These are phyloP conservation scores for Nemurella pictetii DNA, from an alignment of 2,888 invertebrate genomes.

Conservation along the genomic window DNA sequence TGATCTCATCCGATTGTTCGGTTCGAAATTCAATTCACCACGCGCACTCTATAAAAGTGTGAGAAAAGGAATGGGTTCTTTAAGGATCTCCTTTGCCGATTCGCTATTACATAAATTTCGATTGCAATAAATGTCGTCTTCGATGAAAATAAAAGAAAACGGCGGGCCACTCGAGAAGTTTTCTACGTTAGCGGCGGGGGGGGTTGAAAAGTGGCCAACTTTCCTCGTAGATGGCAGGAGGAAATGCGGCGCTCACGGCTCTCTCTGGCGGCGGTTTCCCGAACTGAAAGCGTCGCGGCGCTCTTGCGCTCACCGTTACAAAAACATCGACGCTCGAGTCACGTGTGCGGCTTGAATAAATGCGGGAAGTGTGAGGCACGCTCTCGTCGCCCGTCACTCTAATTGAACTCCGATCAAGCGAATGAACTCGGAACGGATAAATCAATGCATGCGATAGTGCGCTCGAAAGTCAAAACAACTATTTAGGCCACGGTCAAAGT, in stretches of 20 bases:
- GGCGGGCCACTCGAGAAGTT: background rate
- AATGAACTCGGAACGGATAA: background rate
- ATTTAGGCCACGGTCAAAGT: background rate
- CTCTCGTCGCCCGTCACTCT: background rate
- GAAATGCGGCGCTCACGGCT: background rate
- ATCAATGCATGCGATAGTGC: background rate
- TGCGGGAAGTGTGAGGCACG: background rate
- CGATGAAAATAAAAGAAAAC: no score
- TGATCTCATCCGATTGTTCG: background rate
- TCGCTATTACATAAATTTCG: no score
- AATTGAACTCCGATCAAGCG: background rate
- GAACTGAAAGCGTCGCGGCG: constrained; percentile 25
- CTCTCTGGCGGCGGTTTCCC: background rate
- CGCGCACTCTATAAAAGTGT: background rate
- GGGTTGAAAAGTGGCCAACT: background rate
- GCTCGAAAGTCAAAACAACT: background rate
- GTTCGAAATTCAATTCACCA: background rate
- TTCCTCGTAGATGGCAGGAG: background rate
- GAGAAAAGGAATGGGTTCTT: no score
- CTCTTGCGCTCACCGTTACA: background rate
- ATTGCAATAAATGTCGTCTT: no score
- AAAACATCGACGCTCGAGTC: background rate
- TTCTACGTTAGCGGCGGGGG: background rate
- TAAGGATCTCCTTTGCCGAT: background rate
- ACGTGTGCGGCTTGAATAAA: constrained; percentile 1